These are phyloP conservation scores for Myzus persicae DNA, from an alignment of 1,140 invertebrate species.

Conservation along the genomic window DNA sequence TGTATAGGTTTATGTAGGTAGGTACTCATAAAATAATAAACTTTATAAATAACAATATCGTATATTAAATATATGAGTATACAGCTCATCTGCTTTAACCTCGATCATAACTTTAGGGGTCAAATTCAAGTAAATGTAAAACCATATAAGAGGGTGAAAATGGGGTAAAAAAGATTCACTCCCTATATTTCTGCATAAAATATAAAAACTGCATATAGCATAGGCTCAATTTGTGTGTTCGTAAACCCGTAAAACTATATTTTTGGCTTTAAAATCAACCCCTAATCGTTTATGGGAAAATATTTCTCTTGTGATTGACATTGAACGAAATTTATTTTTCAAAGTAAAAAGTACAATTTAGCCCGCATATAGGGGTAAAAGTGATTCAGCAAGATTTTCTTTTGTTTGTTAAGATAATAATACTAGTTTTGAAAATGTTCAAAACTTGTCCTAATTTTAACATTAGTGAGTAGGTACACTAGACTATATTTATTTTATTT, in stretches of 20 bases:
- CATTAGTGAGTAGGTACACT: not conserved
- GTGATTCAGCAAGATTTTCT: constrained; percentile 55
- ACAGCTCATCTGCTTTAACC: constrained; percentile 4
- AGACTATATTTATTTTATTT: constrained; percentile 44
- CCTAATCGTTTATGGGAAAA: constrained; percentile 41
- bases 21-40: not conserved
- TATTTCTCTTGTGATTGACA: constrained; percentile 40
- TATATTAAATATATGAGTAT: not conserved
- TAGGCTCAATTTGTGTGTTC: constrained; percentile 3
- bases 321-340: constrained; percentile 32
- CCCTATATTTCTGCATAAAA: constrained; percentile 38
- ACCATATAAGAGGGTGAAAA: constrained; percentile 55
- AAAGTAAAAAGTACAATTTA: constrained; percentile 37
- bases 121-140: constrained; percentile 37
- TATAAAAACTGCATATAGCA: constrained; percentile 29
- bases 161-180: constrained; percentile 40
- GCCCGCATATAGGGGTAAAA: constrained; percentile 51
- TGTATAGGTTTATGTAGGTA: not conserved
- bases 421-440: constrained; percentile 38
- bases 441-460: constrained; percentile 53
- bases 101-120: constrained; percentile 9
- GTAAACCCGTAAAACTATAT: constrained; percentile 27
- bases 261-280: constrained; percentile 47
- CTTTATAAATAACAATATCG: not conserved
- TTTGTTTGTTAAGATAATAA: constrained; percentile 39